Evolutionary conservation across 2,888 invertebrate genomes (phyloP).

Genomic region (Hydroisotoma schaefferi): DNA sequence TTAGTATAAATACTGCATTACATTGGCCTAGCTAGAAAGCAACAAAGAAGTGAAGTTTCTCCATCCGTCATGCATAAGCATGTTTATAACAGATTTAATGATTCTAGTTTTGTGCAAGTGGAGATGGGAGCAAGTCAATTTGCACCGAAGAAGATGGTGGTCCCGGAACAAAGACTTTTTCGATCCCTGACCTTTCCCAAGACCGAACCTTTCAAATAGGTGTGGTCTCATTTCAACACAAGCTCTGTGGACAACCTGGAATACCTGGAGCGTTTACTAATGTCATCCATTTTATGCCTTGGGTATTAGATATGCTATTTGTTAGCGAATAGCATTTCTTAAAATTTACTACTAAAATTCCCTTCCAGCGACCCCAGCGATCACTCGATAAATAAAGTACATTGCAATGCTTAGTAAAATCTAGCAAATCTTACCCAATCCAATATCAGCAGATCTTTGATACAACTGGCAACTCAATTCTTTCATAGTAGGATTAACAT

Average conservation of each 20-base stretch:
- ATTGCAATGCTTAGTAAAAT: background rate
- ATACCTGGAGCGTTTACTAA: conserved; percentile 7
- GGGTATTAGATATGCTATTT: conserved; percentile 5
- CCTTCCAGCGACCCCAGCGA: background rate
- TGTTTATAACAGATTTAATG: background rate
- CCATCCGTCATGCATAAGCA: too few species aligned
- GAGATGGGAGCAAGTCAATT: background rate
- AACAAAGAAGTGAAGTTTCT: too few species aligned
- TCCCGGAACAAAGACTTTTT: background rate
- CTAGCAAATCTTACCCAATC: conserved; percentile 70
- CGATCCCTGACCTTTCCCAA: background rate
- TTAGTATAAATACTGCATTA: background rate
- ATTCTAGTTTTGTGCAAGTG: conserved; percentile 1
- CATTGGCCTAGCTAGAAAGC: background rate
- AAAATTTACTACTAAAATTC: background rate
- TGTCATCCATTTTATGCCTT: conserved; percentile 3
- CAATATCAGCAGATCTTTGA: conserved; percentile 96
- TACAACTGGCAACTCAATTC: conserved; percentile 89
- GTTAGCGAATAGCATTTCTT: background rate
- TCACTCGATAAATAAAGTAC: background rate
- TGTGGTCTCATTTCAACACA: conserved; percentile 9
- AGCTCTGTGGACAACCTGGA: conserved; percentile 13
- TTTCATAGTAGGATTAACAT: conserved; percentile 65
- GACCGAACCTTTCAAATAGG: conserved; percentile 4
- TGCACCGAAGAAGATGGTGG: conserved; percentile 9